Conservation (phyloP, 2,888 invertebrate genomes). For the Geotrupes spiniger region DNA sequence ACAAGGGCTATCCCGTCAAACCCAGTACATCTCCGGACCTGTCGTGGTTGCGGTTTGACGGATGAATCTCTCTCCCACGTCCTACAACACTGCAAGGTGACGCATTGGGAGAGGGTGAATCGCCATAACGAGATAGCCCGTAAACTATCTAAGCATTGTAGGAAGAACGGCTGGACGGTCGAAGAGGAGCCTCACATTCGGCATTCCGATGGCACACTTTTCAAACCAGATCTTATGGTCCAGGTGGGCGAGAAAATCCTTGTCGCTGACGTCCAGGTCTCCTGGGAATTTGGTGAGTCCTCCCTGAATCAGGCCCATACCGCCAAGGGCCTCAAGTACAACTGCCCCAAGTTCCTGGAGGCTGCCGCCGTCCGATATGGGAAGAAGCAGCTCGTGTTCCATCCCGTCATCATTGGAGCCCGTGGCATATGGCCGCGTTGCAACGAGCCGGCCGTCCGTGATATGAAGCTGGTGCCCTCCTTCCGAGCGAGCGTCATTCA, state of each 20-base stretch:
- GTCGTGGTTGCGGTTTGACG: conserved; percentile 17
- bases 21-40: conserved; percentile 10
- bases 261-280: conserved; percentile 19
- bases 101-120: conserved; percentile 20
- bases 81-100: conserved; percentile 21
- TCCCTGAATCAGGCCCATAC: conserved; percentile 13
- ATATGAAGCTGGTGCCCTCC: no score
- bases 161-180: conserved; percentile 10
- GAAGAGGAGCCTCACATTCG: conserved; percentile 30
- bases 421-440: conserved; percentile 18
- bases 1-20: conserved; percentile 21
- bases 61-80: conserved; percentile 24
- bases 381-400: conserved; percentile 1
- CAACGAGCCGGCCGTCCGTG: conserved; percentile 6
- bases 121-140: conserved; percentile 26
- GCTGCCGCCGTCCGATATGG: conserved; percentile 3
- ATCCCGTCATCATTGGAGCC: conserved; percentile 20
- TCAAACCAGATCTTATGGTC: conserved; percentile 28
- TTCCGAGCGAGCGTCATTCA: no score
- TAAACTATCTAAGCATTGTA: conserved; percentile 24
- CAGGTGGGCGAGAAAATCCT: conserved; percentile 8
- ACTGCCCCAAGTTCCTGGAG: conserved; percentile 11
- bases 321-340: conserved; percentile 14
- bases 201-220: conserved; percentile 25
- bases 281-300: conserved; percentile 20